A percentile compares a stretch with the other conserved stretches of the same genome.
Evolutionary conservation across 1,140 invertebrate genomes (phyloP).

Genomic region (Cherax quadricarinatus): DNA sequence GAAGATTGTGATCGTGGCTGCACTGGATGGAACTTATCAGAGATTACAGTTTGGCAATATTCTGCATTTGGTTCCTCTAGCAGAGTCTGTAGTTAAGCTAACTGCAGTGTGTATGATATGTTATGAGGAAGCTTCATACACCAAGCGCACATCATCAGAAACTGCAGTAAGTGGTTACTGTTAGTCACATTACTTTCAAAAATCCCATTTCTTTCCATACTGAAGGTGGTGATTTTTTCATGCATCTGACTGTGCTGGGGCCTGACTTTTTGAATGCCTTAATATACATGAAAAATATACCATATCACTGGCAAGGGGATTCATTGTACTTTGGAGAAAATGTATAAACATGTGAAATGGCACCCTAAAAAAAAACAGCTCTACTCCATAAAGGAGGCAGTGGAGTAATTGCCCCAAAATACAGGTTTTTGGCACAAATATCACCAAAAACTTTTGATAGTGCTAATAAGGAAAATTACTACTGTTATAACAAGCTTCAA

Average conservation of each 20-base stretch:
- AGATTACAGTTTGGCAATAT: constrained; percentile 81
- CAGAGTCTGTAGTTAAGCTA: constrained; percentile 82
- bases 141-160: constrained; percentile 80
- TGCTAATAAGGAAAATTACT: too few relatives aligned
- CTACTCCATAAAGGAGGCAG: too few relatives aligned
- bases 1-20: constrained; percentile 83
- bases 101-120: constrained; percentile 82
- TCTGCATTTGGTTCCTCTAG: constrained; percentile 81
- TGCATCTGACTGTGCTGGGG: background rate
- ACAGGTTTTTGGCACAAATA: too few relatives aligned
- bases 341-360: background rate
- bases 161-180: constrained; percentile 76
- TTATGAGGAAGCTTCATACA: constrained; percentile 81
- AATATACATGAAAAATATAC: background rate
- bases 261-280: background rate
- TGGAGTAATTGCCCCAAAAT: too few relatives aligned
- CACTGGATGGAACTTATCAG: constrained; percentile 80
- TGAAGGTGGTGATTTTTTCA: background rate
- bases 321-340: background rate
- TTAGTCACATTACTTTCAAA: constrained; percentile 16
- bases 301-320: background rate
- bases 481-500: too few relatives aligned
- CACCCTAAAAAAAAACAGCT: too few relatives aligned
- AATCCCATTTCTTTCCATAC: background rate
- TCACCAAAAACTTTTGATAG: too few relatives aligned